Percentiles rank a stretch among this genome's conserved stretches.
These are phyloP conservation scores for Muscidifurax raptorellus DNA, from an alignment of 1,140 invertebrate species.

Conservation along the genomic window DNA sequence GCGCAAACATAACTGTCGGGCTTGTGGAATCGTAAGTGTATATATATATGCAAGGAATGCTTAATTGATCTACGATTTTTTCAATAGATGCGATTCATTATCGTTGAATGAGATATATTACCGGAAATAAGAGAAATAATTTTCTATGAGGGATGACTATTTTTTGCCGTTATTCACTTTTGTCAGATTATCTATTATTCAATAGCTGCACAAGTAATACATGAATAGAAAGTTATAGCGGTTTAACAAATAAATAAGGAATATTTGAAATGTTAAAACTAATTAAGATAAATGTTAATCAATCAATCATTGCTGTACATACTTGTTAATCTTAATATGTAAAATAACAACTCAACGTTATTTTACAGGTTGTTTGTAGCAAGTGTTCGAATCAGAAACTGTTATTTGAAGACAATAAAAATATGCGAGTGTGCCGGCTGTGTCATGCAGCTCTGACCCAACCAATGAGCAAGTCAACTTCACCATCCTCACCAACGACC, in stretches of 20 bases:
- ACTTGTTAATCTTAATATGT: too few species aligned
- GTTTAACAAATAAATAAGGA: not conserved
- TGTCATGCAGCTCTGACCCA: constrained; percentile 72
- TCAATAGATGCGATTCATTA: constrained; percentile 28
- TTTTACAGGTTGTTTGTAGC: constrained; percentile 80
- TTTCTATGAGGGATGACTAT: not conserved
- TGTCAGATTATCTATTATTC: not conserved
- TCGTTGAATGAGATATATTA: not conserved
- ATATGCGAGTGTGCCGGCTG: constrained; percentile 71
- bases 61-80: not conserved
- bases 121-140: not conserved
- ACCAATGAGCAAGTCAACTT: constrained; percentile 66
- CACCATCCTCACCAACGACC: constrained; percentile 62
- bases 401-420: constrained; percentile 81
- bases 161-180: not conserved
- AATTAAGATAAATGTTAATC: too few species aligned
- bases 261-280: not conserved
- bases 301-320: too few species aligned
- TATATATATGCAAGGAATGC: not conserved
- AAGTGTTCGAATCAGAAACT: constrained; percentile 83
- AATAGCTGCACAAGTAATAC: too few species aligned
- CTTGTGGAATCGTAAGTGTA: constrained; percentile 82
- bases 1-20: constrained; percentile 85
- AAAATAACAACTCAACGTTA: not conserved
- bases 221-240: not conserved